Base-by-base conservation (phyloP, 37 sponge, comb jelly and placozoan genomes). In the Agelas oroides region DNA sequence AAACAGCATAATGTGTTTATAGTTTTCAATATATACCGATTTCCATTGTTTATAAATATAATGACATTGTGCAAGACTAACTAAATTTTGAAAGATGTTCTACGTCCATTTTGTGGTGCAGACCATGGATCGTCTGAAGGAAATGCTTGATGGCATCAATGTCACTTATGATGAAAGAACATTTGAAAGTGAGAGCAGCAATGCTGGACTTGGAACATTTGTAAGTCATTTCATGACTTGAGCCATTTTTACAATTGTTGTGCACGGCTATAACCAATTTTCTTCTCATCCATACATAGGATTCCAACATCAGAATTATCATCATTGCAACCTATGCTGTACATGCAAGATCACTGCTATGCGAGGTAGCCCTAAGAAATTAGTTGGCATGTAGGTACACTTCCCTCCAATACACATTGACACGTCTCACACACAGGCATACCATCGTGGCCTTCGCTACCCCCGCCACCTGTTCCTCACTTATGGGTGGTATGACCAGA, bases 391-490 rank as follows among this genome's bases (percentile, higher is more conserved):
- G n/a, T n/a, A n/a, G n/a, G n/a, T n/a, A n/a, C n/a, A n/a, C n/a
- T n/a, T n/a, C n/a, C n/a, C n/a, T n/a, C n/a, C n/a, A n/a, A n/a
- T n/a, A n/a, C n/a, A n/a, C n/a, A n/a, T n/a, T n/a, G n/a, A n/a
- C n/a, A n/a, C n/a, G n/a, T n/a, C n/a, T 46, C 46, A 46, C 46
- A 46, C 46, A 46, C 70, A 84, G 84, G 84, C 84, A 62, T 53
- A 75, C 33, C 28, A 27, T 3, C 11, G 37, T 18, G 55, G 41
- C 55, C 39, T 73, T 6, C 24, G 36, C 36, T 52, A 34, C 36
- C 84, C 84, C 27, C 56, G 35, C 14, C 46, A 84, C 66, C 0
- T 84, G 36, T 34, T 84, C 23, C 55, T 84, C 35, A 84, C 84
- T 35, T 32, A 41, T 40, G 84, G 55, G 0, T 84, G 84, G 84